phyloP scores from a whole-genome alignment of 2,113 vertebrate species.

The Bettongia penicillata region DNA sequence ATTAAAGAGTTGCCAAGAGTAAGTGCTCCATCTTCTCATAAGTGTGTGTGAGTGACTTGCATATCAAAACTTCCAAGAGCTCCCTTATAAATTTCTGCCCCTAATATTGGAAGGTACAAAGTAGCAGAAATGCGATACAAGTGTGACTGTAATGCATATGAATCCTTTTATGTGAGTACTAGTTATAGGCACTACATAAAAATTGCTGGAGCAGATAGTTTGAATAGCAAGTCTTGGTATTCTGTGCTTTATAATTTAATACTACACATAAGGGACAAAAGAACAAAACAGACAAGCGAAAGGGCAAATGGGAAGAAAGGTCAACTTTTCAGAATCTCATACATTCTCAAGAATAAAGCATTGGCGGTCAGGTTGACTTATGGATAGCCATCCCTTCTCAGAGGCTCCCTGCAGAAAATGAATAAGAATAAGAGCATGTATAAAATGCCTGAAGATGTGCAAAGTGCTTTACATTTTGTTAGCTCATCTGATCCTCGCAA shows the following conservation, averaged over 20 bases:
- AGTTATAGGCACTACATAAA: slow-evolving; percentile 37
- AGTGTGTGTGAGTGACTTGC: slow-evolving; percentile 11
- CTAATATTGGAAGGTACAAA: background rate
- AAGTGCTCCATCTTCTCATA: slow-evolving; percentile 9
- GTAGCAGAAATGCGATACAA: slow-evolving; percentile 25
- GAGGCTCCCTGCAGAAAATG: background rate
- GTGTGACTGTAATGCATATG: slow-evolving; percentile 17
- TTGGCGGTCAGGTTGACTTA: background rate
- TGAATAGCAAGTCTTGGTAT: background rate
- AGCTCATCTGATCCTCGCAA: background rate
- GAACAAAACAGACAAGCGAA: slow-evolving; percentile 6
- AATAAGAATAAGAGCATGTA: background rate
- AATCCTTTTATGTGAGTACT: slow-evolving; percentile 22
- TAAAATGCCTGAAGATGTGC: background rate
- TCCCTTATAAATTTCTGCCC: slow-evolving; percentile 17
- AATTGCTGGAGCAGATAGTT: slow-evolving; percentile 19
- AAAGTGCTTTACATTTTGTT: background rate
- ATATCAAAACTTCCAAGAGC: slow-evolving; percentile 34
- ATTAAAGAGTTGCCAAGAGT: background rate
- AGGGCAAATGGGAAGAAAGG: background rate
- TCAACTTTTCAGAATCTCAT: background rate
- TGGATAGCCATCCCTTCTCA: background rate
- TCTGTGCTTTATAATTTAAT: slow-evolving; percentile 30
- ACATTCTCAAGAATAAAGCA: background rate
- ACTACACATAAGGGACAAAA: slow-evolving; percentile 12